Evolutionary conservation across 2,888 invertebrate genomes (phyloP), one percentile per base, ranked within the genome.

Genomic region (Ctenicera cuprea): DNA sequence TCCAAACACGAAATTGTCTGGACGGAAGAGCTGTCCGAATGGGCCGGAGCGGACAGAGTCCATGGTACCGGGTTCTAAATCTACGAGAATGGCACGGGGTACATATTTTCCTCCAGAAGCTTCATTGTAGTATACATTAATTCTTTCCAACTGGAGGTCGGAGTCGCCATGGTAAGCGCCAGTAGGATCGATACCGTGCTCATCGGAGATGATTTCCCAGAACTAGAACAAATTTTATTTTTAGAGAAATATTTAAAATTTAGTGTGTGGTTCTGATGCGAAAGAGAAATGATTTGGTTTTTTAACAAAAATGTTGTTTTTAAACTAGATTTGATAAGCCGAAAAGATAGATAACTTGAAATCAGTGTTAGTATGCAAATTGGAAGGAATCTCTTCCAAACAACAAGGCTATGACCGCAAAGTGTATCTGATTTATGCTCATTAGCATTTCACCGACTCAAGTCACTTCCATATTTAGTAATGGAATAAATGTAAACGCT

Each of bases 11-110:
- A 97, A 98, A 89, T 98, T 98, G 89, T 98, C 97, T 14, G 97
- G 97, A 77, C 97, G 90, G 90, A 97, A 97, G 83, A 98, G 94
- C 87, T 97, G 97, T 87, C 91, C 97, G 88, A 96, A 97, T 9
- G 97, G 95, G 73, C 97, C 97, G 0, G 97, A 96, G 77, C 97
- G 92, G 76, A 98, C 97, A 0, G 97, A 96, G 88, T 98, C 98
- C 97, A 98, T 98, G 82, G 97, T 98, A 79, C 98, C 98, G 63
- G 98, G 98, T 88, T 98, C 98, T 85, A 98, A 89, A 86, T 98
- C 98, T 78, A 98, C 95, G 75, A 98, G 91, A 85, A 98, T 94
- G 82, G 97, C 97, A 77, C 97, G 91, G 8, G 97, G 97, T 73
- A 98, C 97, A 88, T 97, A 98, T 89, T 97, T 97, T 81, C 95